These are phyloP conservation scores for Netelia fuscicornis DNA, from an alignment of 2,888 invertebrate genomes.

Conservation along the genomic window DNA sequence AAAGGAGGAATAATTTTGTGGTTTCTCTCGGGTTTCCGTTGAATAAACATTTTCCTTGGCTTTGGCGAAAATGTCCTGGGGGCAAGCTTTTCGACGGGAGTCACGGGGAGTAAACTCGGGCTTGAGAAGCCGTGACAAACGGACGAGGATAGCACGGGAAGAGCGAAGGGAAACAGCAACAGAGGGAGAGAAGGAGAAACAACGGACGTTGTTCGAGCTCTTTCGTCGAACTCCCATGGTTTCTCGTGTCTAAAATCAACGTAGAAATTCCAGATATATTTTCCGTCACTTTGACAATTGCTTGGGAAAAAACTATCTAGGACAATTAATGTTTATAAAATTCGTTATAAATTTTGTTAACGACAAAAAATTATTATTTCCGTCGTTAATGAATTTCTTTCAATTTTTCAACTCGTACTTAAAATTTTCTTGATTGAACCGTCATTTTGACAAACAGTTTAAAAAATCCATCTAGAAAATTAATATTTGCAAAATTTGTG, in stretches of 20 bases:
- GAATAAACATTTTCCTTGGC: constrained; percentile 60
- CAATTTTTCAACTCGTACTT: too few species aligned
- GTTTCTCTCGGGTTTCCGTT: constrained; percentile 32
- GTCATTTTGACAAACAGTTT: too few species aligned
- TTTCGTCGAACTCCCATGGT: constrained; percentile 37
- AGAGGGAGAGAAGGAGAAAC: neutral
- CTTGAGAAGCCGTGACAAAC: constrained; percentile 46
- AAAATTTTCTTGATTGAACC: too few species aligned
- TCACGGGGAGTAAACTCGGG: constrained; percentile 22
- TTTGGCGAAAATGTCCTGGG: constrained; percentile 34
- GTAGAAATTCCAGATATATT: neutral
- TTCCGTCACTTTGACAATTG: too few species aligned
- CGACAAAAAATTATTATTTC: too few species aligned
- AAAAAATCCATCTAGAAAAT: too few species aligned
- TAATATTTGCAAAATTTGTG: too few species aligned
- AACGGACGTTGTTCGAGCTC: constrained; percentile 17
- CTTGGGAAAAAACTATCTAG: too few species aligned
- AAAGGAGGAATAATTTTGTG: constrained; percentile 45
- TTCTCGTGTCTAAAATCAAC: constrained; percentile 2
- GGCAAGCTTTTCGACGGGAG: constrained; percentile 45
- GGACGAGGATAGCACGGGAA: constrained; percentile 16
- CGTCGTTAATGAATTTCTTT: too few species aligned
- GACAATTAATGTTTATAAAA: too few species aligned
- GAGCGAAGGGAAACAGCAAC: constrained; percentile 1
- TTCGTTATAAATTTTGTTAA: too few species aligned